A percentile compares a stretch with the other conserved stretches of the same genome.
Evolutionary conservation across 2,888 invertebrate genomes (phyloP).

Genomic region (Callinectes sapidus): DNA sequence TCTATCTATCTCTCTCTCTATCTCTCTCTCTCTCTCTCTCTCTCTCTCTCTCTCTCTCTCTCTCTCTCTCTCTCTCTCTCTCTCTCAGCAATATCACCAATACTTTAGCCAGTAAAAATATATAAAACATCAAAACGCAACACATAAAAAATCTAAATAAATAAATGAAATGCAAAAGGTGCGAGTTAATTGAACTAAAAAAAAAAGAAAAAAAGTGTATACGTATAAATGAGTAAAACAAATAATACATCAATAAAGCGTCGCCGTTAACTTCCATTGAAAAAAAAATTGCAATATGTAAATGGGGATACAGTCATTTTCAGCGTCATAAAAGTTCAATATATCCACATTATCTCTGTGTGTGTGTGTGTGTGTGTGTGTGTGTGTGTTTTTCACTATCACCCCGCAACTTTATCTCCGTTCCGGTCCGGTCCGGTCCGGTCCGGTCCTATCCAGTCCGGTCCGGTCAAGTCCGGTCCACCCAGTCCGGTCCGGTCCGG

Average conservation of each 20-base stretch:
- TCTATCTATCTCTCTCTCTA: conserved; percentile 10
- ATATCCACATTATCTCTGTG: background rate
- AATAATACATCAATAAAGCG: background rate
- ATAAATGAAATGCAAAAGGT: background rate
- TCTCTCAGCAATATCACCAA: background rate
- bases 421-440: background rate
- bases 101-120: background rate
- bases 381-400: background rate
- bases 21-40: background rate
- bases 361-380: too few species aligned
- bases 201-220: too few species aligned
- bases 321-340: conserved; percentile 7
- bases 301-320: background rate
- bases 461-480: too few species aligned
- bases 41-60: background rate
- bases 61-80: conserved; percentile 34
- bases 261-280: background rate
- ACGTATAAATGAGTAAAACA: background rate
- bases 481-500: too few species aligned
- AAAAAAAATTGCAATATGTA: conserved; percentile 27
- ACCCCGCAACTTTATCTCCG: background rate
- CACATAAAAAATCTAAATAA: background rate
- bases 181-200: background rate
- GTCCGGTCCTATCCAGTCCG: too few species aligned
- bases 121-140: background rate